These are phyloP conservation scores for Brachyhypopomus occidentalis DNA, from an alignment of 2,113 vertebrate species.

Conservation along the genomic window DNA sequence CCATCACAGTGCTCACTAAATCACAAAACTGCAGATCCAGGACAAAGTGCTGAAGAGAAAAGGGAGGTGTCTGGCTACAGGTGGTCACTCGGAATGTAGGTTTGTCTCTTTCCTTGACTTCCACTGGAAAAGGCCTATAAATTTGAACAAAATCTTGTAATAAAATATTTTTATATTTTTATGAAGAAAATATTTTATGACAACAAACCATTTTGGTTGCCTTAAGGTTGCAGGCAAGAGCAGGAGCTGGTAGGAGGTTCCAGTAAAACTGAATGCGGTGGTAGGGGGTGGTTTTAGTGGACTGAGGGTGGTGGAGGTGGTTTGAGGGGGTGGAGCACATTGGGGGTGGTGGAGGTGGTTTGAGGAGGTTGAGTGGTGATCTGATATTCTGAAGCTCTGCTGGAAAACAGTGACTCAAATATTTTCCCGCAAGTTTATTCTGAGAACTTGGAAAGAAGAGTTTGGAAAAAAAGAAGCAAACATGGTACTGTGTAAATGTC, in stretches of 20 bases:
- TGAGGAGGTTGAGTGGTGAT: neutral
- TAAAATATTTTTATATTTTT: too few relatives aligned
- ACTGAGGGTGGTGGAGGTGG: too few relatives aligned
- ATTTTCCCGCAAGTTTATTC: conserved; percentile 33
- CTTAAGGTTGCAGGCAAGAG: conserved; percentile 27
- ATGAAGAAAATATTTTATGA: too few relatives aligned
- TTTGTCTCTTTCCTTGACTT: conserved; percentile 3
- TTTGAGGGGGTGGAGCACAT: neutral
- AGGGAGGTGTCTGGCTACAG: conserved; percentile 39
- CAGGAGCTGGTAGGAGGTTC: conserved; percentile 2
- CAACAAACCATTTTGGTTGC: conserved; percentile 19
- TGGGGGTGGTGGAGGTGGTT: neutral
- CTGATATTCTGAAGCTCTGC: neutral
- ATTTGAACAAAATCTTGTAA: neutral
- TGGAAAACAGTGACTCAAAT: conserved; percentile 38
- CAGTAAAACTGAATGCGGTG: conserved; percentile 8
- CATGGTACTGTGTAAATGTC: neutral
- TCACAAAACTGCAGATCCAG: neutral
- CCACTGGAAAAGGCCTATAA: conserved; percentile 16
- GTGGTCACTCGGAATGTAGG: conserved; percentile 22
- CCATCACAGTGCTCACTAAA: conserved; percentile 34
- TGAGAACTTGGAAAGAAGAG: too few relatives aligned
- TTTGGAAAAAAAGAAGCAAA: too few relatives aligned
- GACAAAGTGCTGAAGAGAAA: neutral
- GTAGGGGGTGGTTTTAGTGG: too few relatives aligned